These are phyloP conservation scores for Heliornis fulica DNA, from an alignment of 2,113 vertebrate genomes.

Conservation along the genomic window DNA sequence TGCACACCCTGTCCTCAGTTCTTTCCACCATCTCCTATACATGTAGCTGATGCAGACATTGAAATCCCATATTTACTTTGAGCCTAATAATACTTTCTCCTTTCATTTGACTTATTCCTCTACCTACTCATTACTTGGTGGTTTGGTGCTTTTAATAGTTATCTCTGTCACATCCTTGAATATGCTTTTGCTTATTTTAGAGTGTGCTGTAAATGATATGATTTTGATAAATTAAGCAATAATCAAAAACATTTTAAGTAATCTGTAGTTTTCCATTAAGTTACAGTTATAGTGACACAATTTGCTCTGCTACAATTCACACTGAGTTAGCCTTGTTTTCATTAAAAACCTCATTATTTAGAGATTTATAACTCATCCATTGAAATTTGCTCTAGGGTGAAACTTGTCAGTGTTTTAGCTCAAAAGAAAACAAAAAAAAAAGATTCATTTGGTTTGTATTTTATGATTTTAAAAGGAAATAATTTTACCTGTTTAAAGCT, in stretches of 20 bases:
- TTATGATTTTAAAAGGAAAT: background rate
- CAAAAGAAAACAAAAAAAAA: background rate
- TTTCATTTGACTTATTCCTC: background rate
- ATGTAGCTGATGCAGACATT: background rate
- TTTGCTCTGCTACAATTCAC: constrained; percentile 68
- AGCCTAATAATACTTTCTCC: background rate
- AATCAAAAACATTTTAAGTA: constrained; percentile 67
- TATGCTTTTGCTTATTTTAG: constrained; percentile 64
- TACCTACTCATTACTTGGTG: background rate
- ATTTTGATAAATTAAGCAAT: constrained; percentile 75
- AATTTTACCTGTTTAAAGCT: background rate
- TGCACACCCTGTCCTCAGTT: background rate
- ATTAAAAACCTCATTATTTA: constrained; percentile 77
- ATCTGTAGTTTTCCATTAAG: constrained; percentile 71
- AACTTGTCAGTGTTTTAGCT: constrained; percentile 21
- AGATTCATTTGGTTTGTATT: background rate
- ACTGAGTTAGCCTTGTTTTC: constrained; percentile 66
- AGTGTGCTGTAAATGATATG: constrained; percentile 40
- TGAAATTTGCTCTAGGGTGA: constrained; percentile 51
- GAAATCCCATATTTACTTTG: background rate
- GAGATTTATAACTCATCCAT: constrained; percentile 68
- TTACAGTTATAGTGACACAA: constrained; percentile 36
- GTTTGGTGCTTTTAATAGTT: constrained; percentile 46
- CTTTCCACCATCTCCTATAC: background rate
- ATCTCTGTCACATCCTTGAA: constrained; percentile 52